A percentile compares a stretch with the other conserved stretches of the same genome.
These are phyloP conservation scores for Nephrotoma guestfalica DNA, from an alignment of 2,888 invertebrate species.

Conservation along the genomic window DNA sequence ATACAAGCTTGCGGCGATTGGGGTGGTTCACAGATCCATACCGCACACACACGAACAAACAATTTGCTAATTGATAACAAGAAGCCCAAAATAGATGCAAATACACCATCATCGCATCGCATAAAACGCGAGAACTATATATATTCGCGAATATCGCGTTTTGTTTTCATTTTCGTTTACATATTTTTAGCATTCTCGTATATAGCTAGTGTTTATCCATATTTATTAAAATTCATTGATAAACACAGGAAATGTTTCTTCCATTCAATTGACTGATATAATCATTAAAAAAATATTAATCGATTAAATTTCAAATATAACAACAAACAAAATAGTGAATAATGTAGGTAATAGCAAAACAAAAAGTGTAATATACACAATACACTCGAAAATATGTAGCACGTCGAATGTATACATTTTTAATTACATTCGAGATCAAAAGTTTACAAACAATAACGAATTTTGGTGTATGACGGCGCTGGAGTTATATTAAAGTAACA, in stretches of 20 bases:
- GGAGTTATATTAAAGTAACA: no score
- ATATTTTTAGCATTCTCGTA: no score
- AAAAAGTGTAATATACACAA: no score
- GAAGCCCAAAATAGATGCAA: neutral
- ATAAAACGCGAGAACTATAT: neutral
- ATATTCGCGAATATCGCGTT: neutral
- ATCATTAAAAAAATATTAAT: neutral
- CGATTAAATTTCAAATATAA: neutral
- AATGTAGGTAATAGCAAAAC: no score
- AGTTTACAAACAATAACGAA: no score
- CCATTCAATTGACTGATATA: neutral
- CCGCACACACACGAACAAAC: neutral
- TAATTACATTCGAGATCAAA: no score
- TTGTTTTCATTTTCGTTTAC: neutral
- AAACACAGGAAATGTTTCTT: neutral
- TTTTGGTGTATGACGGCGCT: no score
- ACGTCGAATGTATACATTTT: no score
- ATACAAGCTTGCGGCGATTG: neutral
- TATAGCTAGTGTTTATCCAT: neutral
- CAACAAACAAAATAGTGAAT: neutral
- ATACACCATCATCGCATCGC: neutral
- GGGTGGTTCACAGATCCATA: neutral
- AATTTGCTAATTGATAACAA: neutral
- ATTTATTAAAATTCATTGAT: neutral
- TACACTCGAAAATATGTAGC: no score